phyloP scores from a whole-genome alignment of 2,888 invertebrate species.

The Cryptocephalus primarius region DNA sequence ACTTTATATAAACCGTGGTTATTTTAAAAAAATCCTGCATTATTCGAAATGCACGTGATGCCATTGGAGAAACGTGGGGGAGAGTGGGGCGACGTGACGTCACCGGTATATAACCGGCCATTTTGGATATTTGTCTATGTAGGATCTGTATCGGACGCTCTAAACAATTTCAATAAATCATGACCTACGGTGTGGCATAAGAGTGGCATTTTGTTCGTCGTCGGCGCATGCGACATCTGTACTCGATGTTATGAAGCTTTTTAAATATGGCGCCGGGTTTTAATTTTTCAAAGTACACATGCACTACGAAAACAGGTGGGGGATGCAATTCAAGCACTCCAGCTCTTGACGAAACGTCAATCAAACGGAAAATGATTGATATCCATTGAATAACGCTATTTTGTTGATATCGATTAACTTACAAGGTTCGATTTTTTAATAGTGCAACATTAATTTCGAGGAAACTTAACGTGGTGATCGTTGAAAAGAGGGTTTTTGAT shows the following conservation, averaged over 20 bases:
- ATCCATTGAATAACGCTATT: no score
- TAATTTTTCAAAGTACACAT: no score
- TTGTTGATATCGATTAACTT: no score
- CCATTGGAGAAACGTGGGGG: constrained; percentile 12
- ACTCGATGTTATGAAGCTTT: background rate
- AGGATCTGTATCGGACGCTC: constrained; percentile 11
- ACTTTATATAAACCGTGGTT: constrained; percentile 10
- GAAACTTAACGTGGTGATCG: no score
- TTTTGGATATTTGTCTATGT: constrained; percentile 18
- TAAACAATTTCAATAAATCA: constrained; percentile 17
- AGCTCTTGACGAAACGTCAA: no score
- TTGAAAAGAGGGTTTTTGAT: no score
- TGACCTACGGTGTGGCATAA: constrained; percentile 10
- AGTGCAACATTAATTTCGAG: no score
- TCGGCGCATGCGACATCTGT: constrained; percentile 8
- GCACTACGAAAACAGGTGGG: no score
- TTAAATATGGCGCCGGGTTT: no score
- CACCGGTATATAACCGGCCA: constrained; percentile 17
- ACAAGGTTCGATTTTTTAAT: no score
- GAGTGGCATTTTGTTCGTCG: constrained; percentile 12
- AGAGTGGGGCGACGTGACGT: constrained; percentile 18
- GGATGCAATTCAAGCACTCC: no score
- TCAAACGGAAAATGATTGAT: no score
- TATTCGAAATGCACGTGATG: constrained; percentile 10
- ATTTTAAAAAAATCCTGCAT: constrained; percentile 14